A percentile compares a stretch with the other conserved stretches of the same genome.
phyloP scores from a whole-genome alignment of 2,888 invertebrate genomes.

The Drosophila paracracens region DNA sequence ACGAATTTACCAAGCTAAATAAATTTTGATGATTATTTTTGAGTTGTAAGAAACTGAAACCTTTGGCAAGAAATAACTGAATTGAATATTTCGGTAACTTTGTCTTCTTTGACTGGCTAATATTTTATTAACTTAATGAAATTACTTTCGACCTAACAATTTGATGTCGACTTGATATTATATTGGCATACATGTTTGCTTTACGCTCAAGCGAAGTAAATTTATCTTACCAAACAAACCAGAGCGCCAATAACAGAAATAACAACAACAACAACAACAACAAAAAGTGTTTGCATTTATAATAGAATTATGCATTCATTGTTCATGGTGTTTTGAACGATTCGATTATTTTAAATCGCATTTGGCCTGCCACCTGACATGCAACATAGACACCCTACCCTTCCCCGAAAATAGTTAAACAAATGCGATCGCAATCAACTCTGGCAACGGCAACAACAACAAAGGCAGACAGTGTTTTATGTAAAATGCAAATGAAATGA shows the following conservation, averaged over 20 bases:
- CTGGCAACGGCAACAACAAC: constrained; percentile 26
- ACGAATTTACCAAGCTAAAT: background rate
- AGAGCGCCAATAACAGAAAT: background rate
- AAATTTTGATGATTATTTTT: background rate
- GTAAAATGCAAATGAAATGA: constrained; percentile 76
- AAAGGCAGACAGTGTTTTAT: constrained; percentile 55
- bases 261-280: background rate
- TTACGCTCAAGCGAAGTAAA: background rate
- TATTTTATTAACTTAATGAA: background rate
- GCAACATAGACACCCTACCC: constrained; percentile 1
- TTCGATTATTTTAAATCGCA: constrained; percentile 44
- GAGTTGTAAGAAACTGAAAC: background rate
- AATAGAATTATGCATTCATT: constrained; percentile 33
- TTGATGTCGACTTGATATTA: background rate
- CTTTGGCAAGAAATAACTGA: background rate
- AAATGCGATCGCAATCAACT: constrained; percentile 60
- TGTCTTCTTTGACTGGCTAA: background rate
- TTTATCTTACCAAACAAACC: background rate
- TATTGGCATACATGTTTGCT: background rate
- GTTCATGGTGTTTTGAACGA: constrained; percentile 16
- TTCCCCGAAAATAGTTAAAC: constrained; percentile 1
- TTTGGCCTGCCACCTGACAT: constrained; percentile 34
- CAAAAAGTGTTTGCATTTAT: constrained; percentile 5
- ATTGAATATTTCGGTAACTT: background rate
- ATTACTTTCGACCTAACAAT: background rate